These are phyloP conservation scores for Lerema accius DNA, from an alignment of 1,140 invertebrate species.

Conservation along the genomic window DNA sequence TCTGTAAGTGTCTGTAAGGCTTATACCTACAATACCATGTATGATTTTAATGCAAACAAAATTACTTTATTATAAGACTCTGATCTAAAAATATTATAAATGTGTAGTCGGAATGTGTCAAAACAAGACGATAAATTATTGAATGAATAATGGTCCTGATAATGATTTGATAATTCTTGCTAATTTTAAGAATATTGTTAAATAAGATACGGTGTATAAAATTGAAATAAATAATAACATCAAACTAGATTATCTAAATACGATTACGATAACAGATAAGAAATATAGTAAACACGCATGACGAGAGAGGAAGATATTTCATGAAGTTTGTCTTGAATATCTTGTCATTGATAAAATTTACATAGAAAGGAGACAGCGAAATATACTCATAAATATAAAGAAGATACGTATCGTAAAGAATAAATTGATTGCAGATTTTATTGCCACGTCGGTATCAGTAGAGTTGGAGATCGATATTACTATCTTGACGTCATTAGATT, in stretches of 20 bases:
- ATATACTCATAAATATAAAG: constrained; percentile 22
- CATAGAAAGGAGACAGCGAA: constrained; percentile 8
- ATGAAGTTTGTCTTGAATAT: not conserved
- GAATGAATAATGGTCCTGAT: too few species aligned
- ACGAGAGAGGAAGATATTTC: not conserved
- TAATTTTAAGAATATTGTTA: not conserved
- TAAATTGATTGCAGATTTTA: constrained; percentile 38
- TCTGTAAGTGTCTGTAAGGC: too few species aligned
- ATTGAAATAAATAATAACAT: not conserved
- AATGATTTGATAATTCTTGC: not conserved
- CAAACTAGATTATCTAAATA: constrained; percentile 7
- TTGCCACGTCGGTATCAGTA: constrained; percentile 28
- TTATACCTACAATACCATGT: too few species aligned
- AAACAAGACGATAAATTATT: too few species aligned
- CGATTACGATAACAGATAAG: constrained; percentile 5
- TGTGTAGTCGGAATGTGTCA: too few species aligned
- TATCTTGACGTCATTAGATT: constrained; percentile 40
- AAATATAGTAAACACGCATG: not conserved
- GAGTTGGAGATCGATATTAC: constrained; percentile 30
- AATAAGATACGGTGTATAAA: not conserved
- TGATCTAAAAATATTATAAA: too few species aligned
- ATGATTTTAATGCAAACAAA: too few species aligned
- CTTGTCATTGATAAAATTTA: constrained; percentile 16
- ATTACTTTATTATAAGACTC: too few species aligned
- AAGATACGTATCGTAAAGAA: constrained; percentile 17